phyloP scores from a whole-genome alignment of 2,113 vertebrate genomes.

The Crotalus helleri region DNA sequence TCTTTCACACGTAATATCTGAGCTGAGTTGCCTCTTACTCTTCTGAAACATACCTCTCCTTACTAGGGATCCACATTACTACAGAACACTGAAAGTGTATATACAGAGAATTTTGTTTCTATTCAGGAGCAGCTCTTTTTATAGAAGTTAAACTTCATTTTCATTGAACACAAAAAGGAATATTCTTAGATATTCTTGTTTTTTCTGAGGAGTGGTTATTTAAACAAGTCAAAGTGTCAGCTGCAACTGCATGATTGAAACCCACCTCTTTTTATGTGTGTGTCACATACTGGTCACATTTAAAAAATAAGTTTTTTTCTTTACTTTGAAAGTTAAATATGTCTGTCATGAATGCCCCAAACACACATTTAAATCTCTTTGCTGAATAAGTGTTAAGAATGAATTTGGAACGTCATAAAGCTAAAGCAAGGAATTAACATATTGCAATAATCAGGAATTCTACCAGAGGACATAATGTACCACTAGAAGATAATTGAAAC shows the following conservation, averaged over 20 bases:
- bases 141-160: background rate
- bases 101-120: background rate
- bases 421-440: background rate
- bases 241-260: background rate
- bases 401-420: background rate
- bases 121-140: background rate
- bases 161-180: background rate
- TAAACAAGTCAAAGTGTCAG: background rate
- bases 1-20: background rate
- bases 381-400: background rate
- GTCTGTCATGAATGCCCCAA: background rate
- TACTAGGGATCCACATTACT: background rate
- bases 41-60: background rate
- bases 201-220: background rate
- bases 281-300: background rate
- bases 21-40: background rate
- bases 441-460: background rate
- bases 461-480: constrained; percentile 71
- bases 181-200: background rate
- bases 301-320: background rate
- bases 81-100: background rate
- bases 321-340: background rate
- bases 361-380: background rate
- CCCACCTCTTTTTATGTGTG: background rate
- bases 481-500: constrained; percentile 52